Conservation (phyloP, 2,888 invertebrate species). For the Cataglyphis albicans region DNA sequence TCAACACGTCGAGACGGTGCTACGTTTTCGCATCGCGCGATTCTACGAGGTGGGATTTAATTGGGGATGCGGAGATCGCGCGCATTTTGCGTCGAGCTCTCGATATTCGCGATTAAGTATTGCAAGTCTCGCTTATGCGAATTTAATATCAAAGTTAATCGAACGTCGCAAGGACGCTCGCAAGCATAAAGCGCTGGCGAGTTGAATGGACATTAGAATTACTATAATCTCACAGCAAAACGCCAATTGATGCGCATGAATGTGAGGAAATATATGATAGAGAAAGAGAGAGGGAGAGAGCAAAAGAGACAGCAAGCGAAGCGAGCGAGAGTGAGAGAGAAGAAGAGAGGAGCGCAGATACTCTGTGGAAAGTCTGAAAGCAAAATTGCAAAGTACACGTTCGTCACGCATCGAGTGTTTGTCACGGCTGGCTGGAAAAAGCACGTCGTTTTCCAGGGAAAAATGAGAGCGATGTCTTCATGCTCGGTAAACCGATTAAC, state of each 20-base stretch:
- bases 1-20: constrained; percentile 39
- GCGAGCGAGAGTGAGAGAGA: background rate
- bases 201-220: constrained; percentile 59
- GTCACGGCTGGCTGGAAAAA: constrained; percentile 23
- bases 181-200: constrained; percentile 21
- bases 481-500: constrained; percentile 59
- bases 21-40: constrained; percentile 28
- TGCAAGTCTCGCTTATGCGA: constrained; percentile 76
- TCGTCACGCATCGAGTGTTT: constrained; percentile 6
- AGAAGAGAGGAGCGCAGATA: background rate
- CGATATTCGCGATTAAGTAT: constrained; percentile 80
- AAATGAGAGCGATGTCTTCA: constrained; percentile 54
- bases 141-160: constrained; percentile 62
- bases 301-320: constrained; percentile 23
- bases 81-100: constrained; percentile 75
- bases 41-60: constrained; percentile 12
- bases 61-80: constrained; percentile 72
- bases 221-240: constrained; percentile 58
- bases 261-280: constrained; percentile 29
- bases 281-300: background rate
- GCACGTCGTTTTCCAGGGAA: constrained; percentile 30
- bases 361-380: constrained; percentile 16
- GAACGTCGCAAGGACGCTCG: background rate
- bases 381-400: constrained; percentile 45
- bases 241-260: constrained; percentile 31